phyloP scores from a whole-genome alignment of 53 echinoderm and acorn worm species.

The Mesocentrotus franciscanus region DNA sequence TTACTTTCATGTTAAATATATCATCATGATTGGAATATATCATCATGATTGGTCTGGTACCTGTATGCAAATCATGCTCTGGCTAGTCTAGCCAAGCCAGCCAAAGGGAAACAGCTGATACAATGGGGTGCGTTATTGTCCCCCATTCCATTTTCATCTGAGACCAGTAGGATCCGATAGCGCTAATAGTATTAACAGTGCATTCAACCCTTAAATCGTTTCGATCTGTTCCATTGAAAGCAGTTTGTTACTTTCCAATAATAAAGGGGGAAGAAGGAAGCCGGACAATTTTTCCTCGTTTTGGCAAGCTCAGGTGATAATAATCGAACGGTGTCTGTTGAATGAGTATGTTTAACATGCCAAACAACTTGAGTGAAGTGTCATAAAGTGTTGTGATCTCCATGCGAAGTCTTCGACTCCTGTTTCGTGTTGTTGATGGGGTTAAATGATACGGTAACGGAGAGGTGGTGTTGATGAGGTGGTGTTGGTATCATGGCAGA shows the following conservation, averaged over 20 bases:
- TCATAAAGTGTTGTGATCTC: conserved; percentile 20
- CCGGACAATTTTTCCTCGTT: conserved; percentile 40
- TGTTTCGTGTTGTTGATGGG: conserved; percentile 25
- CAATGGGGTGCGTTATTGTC: conserved; percentile 32
- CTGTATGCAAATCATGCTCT: background rate
- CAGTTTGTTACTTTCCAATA: conserved; percentile 49
- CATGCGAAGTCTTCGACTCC: background rate
- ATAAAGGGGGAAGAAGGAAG: conserved; percentile 29
- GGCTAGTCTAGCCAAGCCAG: background rate
- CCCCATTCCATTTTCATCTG: conserved; percentile 42
- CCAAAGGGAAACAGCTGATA: conserved; percentile 41
- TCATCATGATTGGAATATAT: background rate
- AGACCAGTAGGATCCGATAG: conserved; percentile 14
- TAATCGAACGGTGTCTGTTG: background rate
- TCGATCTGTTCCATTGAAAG: conserved; percentile 15
- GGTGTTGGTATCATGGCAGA: background rate
- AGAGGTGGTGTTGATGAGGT: conserved; percentile 15
- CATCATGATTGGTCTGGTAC: background rate
- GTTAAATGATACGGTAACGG: conserved; percentile 26
- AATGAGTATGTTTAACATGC: conserved; percentile 58
- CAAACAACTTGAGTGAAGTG: conserved; percentile 27
- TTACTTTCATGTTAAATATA: background rate
- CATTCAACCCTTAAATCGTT: conserved; percentile 62
- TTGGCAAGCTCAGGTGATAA: background rate
- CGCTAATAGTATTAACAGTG: conserved; percentile 68